A percentile compares a stretch with the other conserved stretches of the same genome.
These are phyloP conservation scores for Aelia acuminata DNA, from an alignment of 2,888 invertebrate genomes.

Conservation along the genomic window DNA sequence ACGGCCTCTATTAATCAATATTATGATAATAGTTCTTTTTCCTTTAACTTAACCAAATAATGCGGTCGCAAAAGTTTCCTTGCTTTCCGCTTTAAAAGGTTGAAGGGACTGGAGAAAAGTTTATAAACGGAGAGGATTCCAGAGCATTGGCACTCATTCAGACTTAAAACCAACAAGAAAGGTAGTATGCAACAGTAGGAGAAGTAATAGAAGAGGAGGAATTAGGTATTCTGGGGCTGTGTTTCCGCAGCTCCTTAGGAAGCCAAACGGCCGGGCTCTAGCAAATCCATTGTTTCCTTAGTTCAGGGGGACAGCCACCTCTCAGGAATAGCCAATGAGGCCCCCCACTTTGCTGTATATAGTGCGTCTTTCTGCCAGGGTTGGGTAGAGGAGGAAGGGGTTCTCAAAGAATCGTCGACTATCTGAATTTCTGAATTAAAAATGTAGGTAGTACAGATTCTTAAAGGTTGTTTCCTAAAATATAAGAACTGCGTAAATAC, in stretches of 20 bases:
- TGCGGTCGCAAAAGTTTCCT: not conserved
- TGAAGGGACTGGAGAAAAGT: not conserved
- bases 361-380: not conserved
- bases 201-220: conserved; percentile 24
- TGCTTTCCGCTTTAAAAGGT: not conserved
- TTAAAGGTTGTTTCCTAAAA: no score
- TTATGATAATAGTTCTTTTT: no score
- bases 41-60: not conserved
- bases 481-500: no score
- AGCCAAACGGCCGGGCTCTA: conserved; percentile 32
- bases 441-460: no score
- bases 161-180: not conserved
- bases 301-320: conserved; percentile 19
- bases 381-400: not conserved
- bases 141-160: not conserved
- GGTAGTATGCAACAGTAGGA: conserved; percentile 26
- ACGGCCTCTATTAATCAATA: no score
- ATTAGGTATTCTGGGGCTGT: conserved; percentile 52
- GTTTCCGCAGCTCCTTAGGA: conserved; percentile 54
- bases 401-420: no score
- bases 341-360: not conserved
- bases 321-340: conserved; percentile 39
- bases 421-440: no score
- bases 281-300: conserved; percentile 54
- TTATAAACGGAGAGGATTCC: not conserved